Evolutionary conservation across 2,888 invertebrate genomes (phyloP).

Genomic region (Eumacrocentrus americanus): DNA sequence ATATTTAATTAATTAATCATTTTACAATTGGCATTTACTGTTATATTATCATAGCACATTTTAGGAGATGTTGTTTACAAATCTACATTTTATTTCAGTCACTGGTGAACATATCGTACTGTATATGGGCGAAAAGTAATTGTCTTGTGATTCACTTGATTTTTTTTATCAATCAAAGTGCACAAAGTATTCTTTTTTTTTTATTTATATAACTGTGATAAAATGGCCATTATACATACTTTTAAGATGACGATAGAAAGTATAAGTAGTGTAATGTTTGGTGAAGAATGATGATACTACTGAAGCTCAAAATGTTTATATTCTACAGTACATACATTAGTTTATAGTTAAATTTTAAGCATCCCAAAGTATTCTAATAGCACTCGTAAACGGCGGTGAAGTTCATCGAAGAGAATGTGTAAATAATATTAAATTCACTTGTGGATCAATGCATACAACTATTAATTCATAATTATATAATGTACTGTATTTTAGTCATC

Average conservation of each 20-base stretch:
- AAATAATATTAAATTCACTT: conserved; percentile 17
- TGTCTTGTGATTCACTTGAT: not conserved
- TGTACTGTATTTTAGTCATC: conserved; percentile 37
- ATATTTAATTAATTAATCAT: too few relatives aligned
- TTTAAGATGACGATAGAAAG: conserved; percentile 2
- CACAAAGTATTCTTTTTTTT: conserved; percentile 44
- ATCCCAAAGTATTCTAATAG: not conserved
- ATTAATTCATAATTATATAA: conserved; percentile 13
- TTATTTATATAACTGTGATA: conserved; percentile 51
- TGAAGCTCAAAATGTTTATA: conserved; percentile 20
- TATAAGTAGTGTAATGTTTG: conserved; percentile 12
- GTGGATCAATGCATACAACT: conserved; percentile 20
- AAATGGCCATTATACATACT: conserved; percentile 29
- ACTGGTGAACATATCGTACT: too few relatives aligned
- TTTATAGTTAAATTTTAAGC: not conserved
- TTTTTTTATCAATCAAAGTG: conserved; percentile 32
- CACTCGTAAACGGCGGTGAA: conserved; percentile 6
- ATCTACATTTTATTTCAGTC: not conserved
- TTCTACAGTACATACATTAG: conserved; percentile 8
- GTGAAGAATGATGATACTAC: conserved; percentile 21
- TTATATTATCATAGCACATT: too few relatives aligned
- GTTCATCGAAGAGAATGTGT: not conserved
- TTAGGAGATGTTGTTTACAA: not conserved
- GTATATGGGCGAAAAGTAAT: too few relatives aligned
- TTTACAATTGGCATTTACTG: too few relatives aligned